phyloP scores from a whole-genome alignment of 2,888 invertebrate species.

The Nomada ruficornis region DNA sequence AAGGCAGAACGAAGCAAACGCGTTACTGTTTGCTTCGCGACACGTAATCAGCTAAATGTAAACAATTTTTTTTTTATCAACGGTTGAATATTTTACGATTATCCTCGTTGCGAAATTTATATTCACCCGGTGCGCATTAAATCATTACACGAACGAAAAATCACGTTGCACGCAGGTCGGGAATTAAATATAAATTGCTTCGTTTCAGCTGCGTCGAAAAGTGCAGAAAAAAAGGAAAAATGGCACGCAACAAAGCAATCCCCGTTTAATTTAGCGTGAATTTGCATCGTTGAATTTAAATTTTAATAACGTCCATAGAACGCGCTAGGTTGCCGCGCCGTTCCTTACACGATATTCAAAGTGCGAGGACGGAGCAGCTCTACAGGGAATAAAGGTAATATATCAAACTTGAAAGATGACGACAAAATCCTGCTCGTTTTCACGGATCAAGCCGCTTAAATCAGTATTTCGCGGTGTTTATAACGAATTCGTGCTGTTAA shows the following conservation, averaged over 20 bases:
- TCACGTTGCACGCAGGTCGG: neutral
- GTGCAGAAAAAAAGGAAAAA: neutral
- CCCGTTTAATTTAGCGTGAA: constrained; percentile 39
- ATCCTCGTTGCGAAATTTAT: neutral
- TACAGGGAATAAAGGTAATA: neutral
- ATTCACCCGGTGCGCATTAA: neutral
- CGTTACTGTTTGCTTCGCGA: neutral
- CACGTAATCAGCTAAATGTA: neutral
- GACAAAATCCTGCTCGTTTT: constrained; percentile 15
- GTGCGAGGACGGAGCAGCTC: neutral
- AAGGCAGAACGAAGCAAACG: constrained; percentile 18
- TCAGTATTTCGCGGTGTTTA: neutral
- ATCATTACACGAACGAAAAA: neutral
- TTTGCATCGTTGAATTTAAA: constrained; percentile 48
- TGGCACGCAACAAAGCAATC: constrained; percentile 15
- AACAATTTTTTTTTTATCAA: neutral
- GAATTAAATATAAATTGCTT: constrained; percentile 7
- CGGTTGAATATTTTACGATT: no score
- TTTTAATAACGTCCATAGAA: constrained; percentile 44
- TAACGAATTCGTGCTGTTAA: no score
- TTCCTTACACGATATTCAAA: constrained; percentile 33
- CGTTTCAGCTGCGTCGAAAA: constrained; percentile 9
- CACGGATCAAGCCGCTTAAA: constrained; percentile 43
- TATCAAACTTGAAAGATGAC: constrained; percentile 17
- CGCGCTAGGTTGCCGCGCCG: constrained; percentile 22